phyloP scores from a whole-genome alignment of 2,113 vertebrate species.

The Grammomys dolichurus region DNA sequence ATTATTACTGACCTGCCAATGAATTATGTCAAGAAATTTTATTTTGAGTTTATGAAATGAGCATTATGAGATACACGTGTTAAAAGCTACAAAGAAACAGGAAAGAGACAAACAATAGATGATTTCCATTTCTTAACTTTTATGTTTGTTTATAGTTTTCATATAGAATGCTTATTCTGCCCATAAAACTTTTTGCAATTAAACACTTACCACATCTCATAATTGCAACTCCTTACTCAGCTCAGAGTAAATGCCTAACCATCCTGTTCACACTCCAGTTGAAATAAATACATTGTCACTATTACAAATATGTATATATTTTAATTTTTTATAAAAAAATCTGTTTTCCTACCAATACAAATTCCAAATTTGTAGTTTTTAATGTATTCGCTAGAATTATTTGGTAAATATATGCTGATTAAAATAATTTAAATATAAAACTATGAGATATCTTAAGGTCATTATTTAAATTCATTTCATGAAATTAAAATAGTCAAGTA shows the following conservation, averaged over 20 bases:
- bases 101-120: not conserved
- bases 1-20: not conserved
- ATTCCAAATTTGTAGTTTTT: not conserved
- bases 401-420: not conserved
- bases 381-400: not conserved
- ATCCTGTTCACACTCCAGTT: accelerated
- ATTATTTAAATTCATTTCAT: not conserved
- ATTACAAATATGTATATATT: not conserved
- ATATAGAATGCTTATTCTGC: not conserved
- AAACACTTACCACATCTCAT: not conserved
- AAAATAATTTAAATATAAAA: not conserved
- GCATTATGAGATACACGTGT: not conserved
- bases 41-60: not conserved
- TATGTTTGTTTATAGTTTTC: not conserved
- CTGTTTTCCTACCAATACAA: not conserved
- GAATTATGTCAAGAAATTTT: not conserved
- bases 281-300: not conserved
- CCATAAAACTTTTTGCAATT: not conserved
- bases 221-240: not conserved
- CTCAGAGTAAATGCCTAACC: not conserved
- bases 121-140: not conserved
- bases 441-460: not conserved
- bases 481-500: not conserved
- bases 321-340: not conserved
- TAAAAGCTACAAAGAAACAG: not conserved